phyloP scores from a whole-genome alignment of 2,888 invertebrate species.

The Meta bourneti region DNA sequence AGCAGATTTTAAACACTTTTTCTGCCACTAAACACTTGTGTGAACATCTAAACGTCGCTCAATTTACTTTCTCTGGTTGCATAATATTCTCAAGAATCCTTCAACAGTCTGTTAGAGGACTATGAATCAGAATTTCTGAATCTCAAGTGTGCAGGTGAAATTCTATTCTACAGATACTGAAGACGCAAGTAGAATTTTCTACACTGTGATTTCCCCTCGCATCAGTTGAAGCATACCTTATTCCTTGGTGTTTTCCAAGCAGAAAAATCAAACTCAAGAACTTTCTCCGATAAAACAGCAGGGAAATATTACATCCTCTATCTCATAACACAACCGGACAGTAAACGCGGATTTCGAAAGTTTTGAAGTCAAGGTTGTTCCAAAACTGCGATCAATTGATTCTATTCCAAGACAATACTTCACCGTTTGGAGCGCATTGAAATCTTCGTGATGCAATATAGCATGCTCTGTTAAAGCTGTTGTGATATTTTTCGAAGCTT shows the following conservation, averaged over 20 bases:
- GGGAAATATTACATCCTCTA: too few species aligned
- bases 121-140: not conserved
- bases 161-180: not conserved
- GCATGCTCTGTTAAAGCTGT: conserved; percentile 57
- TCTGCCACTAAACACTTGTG: not conserved
- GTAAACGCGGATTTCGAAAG: not conserved
- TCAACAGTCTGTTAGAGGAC: not conserved
- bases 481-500: conserved; percentile 26
- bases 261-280: too few species aligned
- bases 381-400: not conserved
- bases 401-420: too few species aligned
- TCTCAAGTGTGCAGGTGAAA: not conserved
- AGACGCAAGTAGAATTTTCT: not conserved
- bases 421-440: too few species aligned
- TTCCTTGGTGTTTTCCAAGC: too few species aligned
- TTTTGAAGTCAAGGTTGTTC: conserved; percentile 30
- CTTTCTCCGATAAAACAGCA: too few species aligned
- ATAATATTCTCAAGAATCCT: not conserved
- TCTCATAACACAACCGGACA: not conserved
- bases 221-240: not conserved
- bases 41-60: not conserved
- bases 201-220: not conserved
- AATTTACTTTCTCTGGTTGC: not conserved
- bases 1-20: not conserved
- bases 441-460: not conserved